A percentile compares a stretch with the other conserved stretches of the same genome.
Evolutionary conservation across 2,797 vertebrate genomes (phyloP).

Genomic region (Neopelma chrysocephalum): DNA sequence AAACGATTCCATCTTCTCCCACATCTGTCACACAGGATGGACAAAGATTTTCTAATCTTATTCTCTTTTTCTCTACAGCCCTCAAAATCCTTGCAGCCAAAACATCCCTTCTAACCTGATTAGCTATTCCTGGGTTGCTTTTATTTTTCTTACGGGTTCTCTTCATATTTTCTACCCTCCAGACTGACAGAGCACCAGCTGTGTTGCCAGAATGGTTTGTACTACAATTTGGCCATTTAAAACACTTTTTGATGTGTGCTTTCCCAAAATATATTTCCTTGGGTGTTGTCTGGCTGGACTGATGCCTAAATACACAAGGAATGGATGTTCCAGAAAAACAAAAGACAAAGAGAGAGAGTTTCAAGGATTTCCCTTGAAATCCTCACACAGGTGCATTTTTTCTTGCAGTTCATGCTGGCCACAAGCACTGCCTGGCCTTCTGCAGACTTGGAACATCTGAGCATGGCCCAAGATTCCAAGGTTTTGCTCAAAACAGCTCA

Average conservation of each 20-base stretch:
- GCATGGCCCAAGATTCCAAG: not conserved
- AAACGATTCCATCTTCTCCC: not conserved
- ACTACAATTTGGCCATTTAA: slow-evolving; percentile 18
- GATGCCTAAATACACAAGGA: not conserved
- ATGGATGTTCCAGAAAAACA: not conserved
- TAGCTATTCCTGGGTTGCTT: not conserved
- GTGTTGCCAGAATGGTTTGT: not conserved
- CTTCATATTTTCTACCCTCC: not conserved
- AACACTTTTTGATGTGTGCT: slow-evolving; percentile 9
- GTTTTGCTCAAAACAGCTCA: not conserved
- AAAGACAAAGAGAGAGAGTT: not conserved
- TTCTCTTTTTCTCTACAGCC: not conserved
- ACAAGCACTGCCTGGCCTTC: not conserved
- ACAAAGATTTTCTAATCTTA: slow-evolving; percentile 17
- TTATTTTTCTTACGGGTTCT: not conserved
- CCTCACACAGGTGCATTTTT: not conserved
- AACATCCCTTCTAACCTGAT: not conserved
- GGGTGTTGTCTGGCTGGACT: not conserved
- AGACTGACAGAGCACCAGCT: not conserved
- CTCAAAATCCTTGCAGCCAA: slow-evolving; percentile 31
- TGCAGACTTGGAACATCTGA: not conserved
- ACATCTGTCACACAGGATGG: not conserved
- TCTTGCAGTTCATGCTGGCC: not conserved
- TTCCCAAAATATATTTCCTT: slow-evolving; percentile 5
- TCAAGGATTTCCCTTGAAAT: not conserved